These are phyloP conservation scores for Grapholita molesta DNA, from an alignment of 1,140 invertebrate species.

Conservation along the genomic window DNA sequence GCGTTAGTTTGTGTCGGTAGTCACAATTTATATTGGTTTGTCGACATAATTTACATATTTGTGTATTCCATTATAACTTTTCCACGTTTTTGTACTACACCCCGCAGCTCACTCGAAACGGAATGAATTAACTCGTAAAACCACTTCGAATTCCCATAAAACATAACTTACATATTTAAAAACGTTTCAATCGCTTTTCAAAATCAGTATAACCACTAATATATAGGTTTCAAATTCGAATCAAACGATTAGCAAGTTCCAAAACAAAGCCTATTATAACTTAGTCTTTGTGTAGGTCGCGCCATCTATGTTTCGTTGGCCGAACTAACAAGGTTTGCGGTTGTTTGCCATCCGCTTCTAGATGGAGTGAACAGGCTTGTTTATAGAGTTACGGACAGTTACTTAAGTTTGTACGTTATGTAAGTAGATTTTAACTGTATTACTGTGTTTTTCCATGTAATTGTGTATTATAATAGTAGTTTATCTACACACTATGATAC, in stretches of 20 bases:
- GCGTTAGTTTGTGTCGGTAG: no score
- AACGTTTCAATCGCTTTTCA: background rate
- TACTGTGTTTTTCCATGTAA: no score
- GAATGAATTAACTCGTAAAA: no score
- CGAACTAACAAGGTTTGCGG: background rate
- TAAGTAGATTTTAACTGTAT: background rate
- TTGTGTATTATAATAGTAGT: no score
- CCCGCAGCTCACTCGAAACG: no score
- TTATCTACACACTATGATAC: no score
- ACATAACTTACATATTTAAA: background rate
- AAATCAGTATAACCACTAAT: background rate
- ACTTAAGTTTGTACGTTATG: background rate
- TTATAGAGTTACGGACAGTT: background rate
- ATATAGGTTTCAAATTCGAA: background rate
- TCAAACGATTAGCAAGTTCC: constrained; percentile 3
- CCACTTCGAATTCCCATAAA: no score
- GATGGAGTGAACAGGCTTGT: background rate
- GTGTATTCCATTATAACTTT: no score
- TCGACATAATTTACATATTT: no score
- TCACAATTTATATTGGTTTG: no score
- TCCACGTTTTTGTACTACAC: no score
- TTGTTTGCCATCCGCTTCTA: background rate
- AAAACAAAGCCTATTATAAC: constrained; percentile 9
- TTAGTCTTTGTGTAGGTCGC: background rate
- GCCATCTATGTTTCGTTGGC: background rate